A percentile compares a stretch with the other conserved stretches of the same genome.
These are phyloP conservation scores for Neocloeon triangulifer DNA, from an alignment of 1,140 invertebrate genomes.

Conservation along the genomic window DNA sequence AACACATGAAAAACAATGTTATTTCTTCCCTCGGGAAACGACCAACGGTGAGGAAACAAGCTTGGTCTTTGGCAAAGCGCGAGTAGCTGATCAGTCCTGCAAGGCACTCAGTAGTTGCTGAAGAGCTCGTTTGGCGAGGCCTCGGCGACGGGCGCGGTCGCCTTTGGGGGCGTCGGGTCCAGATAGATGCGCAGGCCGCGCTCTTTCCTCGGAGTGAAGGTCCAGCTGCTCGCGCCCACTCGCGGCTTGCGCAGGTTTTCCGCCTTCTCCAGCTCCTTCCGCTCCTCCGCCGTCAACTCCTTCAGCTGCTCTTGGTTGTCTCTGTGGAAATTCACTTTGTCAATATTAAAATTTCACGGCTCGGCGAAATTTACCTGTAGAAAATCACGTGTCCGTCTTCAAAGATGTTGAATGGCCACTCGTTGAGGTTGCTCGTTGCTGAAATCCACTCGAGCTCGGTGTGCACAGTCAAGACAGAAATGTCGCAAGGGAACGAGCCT, in stretches of 20 bases:
- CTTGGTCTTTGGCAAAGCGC: no score
- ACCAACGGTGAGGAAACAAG: no score
- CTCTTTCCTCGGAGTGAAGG: slow-evolving; percentile 33
- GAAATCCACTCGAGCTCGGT: slow-evolving; percentile 31
- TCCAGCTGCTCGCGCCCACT: slow-evolving; percentile 13
- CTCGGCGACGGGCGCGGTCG: no score
- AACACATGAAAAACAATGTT: no score
- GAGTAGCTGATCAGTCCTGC: no score
- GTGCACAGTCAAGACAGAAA: slow-evolving; percentile 28
- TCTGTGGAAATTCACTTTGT: slow-evolving; percentile 28
- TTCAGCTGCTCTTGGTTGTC: slow-evolving; percentile 34
- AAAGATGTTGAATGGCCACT: slow-evolving; percentile 22
- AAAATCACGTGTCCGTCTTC: slow-evolving; percentile 24
- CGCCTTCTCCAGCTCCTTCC: slow-evolving; percentile 29
- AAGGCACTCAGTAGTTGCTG: no score
- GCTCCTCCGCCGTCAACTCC: slow-evolving; percentile 32
- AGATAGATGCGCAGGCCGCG: slow-evolving; percentile 51
- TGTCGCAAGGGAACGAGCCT: slow-evolving; percentile 29
- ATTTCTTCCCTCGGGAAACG: no score
- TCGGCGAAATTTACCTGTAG: slow-evolving; percentile 16
- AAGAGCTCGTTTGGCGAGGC: no score
- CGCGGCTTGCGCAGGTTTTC: slow-evolving; percentile 27
- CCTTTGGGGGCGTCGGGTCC: slow-evolving; percentile 16
- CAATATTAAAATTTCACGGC: no score
- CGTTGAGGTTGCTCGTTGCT: slow-evolving; percentile 20